These are phyloP conservation scores for Mactra quadrangularis DNA, from an alignment of 1,140 invertebrate species.

Conservation along the genomic window DNA sequence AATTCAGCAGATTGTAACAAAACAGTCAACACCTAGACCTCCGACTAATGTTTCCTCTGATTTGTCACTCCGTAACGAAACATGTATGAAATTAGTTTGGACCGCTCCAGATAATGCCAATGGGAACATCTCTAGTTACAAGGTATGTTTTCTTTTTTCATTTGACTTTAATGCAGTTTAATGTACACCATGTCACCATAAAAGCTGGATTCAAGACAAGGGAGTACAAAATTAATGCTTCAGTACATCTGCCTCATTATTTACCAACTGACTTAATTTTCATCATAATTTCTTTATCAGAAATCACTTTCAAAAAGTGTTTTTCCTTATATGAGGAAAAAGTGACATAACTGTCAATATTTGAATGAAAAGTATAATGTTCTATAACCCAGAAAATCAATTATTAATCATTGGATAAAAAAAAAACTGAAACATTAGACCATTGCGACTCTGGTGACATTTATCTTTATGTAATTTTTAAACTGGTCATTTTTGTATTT, in stretches of 20 bases:
- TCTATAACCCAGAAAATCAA: no score
- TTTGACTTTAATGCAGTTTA: no score
- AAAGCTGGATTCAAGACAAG: slow-evolving; percentile 52
- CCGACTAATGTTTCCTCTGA: slow-evolving; percentile 58
- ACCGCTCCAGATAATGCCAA: slow-evolving; percentile 59
- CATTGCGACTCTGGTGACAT: no score
- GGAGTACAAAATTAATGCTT: background rate
- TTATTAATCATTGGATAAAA: no score
- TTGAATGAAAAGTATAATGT: no score
- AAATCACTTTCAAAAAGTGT: no score
- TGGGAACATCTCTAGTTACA: slow-evolving; percentile 69
- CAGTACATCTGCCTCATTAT: background rate
- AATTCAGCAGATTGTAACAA: slow-evolving; percentile 49
- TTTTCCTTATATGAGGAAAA: no score
- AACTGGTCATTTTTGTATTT: no score
- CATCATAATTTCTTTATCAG: no score
- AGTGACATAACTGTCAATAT: no score
- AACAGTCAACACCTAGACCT: slow-evolving; percentile 65
- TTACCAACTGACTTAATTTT: background rate
- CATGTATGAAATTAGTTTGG: slow-evolving; percentile 76
- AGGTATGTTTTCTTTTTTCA: slow-evolving; percentile 66
- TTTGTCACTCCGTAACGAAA: slow-evolving; percentile 60
- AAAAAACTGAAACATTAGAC: no score
- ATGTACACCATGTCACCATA: background rate
- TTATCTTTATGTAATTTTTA: no score